These are phyloP conservation scores for Galeruca laticollis DNA, from an alignment of 2,888 invertebrate genomes.

Conservation along the genomic window DNA sequence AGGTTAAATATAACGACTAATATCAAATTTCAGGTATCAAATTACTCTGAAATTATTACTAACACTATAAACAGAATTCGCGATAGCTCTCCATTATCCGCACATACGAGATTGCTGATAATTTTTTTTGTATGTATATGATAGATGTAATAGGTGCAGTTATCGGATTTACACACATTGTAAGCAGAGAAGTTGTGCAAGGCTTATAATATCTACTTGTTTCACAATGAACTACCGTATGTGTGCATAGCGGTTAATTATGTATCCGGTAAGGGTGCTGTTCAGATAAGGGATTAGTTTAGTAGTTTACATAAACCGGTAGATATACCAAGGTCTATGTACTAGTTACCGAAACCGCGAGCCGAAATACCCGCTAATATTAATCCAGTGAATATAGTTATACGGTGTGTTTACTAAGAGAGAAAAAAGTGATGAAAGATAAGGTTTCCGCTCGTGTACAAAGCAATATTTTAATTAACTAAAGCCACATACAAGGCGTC, in stretches of 20 bases:
- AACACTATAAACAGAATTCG: no score
- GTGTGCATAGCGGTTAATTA: conserved; percentile 43
- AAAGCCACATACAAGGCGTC: no score
- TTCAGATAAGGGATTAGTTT: conserved; percentile 36
- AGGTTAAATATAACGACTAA: no score
- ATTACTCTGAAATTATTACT: no score
- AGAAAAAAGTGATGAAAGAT: no score
- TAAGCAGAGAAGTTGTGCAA: conserved; percentile 5
- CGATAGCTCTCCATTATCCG: not conserved
- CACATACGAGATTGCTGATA: not conserved
- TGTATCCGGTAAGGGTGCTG: conserved; percentile 35
- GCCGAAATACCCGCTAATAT: not conserved
- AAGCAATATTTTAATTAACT: no score
- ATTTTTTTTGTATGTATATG: not conserved
- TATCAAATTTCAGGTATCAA: no score
- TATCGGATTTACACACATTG: conserved; percentile 5
- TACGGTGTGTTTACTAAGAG: no score
- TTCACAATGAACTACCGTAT: conserved; percentile 44
- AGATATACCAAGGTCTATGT: conserved; percentile 15
- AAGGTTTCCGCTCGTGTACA: no score
- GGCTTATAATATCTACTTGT: conserved; percentile 38
- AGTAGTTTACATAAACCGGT: conserved; percentile 27
- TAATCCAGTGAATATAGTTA: not conserved
- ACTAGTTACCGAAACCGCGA: not conserved
- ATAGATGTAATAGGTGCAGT: conserved; percentile 28